Percentiles rank a stretch among this genome's conserved stretches.
These are phyloP conservation scores for Drosophila recens DNA, from an alignment of 2,888 invertebrate species.

Conservation along the genomic window DNA sequence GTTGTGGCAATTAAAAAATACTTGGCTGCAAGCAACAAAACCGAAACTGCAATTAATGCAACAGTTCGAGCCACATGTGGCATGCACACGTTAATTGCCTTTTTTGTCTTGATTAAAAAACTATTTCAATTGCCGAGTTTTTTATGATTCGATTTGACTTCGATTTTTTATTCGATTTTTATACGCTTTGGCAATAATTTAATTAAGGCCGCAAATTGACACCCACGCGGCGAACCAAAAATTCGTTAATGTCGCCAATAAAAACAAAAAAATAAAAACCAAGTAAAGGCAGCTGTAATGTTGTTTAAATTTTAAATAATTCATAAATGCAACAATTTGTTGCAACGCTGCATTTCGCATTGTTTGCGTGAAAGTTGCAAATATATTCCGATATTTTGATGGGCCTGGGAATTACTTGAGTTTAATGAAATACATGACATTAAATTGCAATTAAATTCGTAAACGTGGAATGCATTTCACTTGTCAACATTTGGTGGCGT, in stretches of 20 bases:
- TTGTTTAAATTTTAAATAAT: constrained; percentile 10
- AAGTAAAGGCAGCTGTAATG: constrained; percentile 2
- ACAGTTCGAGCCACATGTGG: constrained; percentile 49
- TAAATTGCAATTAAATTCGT: constrained; percentile 59
- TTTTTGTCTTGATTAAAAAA: constrained; percentile 68
- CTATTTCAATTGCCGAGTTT: constrained; percentile 59
- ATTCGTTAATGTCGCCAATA: neutral
- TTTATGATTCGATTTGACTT: constrained; percentile 41
- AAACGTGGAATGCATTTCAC: constrained; percentile 62
- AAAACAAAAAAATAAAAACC: neutral
- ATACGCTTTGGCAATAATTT: constrained; percentile 41
- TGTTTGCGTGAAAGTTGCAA: constrained; percentile 68
- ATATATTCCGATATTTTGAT: constrained; percentile 34
- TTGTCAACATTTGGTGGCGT: constrained; percentile 49
- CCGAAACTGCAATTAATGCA: constrained; percentile 22
- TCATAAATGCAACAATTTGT: constrained; percentile 61
- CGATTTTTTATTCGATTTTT: constrained; percentile 15
- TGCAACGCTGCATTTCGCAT: constrained; percentile 36
- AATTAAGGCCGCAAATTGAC: constrained; percentile 53
- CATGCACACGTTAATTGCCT: constrained; percentile 67
- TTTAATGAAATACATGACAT: constrained; percentile 71
- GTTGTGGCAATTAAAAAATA: constrained; percentile 62
- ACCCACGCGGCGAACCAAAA: constrained; percentile 38
- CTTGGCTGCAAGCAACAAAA: constrained; percentile 26
- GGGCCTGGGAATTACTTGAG: constrained; percentile 20